Conservation (phyloP, 2,797 vertebrate genomes). For the Oryzias sinensis region DNA sequence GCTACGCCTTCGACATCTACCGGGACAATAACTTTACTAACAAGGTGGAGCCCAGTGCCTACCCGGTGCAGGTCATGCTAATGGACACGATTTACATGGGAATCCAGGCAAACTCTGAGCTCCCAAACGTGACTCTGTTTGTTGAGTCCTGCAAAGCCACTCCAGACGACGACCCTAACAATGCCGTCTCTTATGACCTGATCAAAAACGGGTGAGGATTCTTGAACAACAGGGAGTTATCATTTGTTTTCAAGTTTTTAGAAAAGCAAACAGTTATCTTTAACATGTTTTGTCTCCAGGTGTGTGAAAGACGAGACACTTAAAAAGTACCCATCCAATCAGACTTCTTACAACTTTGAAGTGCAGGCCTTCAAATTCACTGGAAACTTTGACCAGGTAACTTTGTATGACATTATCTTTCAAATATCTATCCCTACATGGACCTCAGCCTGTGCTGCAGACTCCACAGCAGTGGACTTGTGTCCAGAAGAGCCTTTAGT, state of each 20-base stretch:
- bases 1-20: slow-evolving; percentile 69
- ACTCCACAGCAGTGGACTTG: no score
- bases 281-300: slow-evolving; percentile 37
- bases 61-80: slow-evolving; percentile 70
- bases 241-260: background rate
- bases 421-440: no score
- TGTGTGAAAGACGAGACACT: slow-evolving; percentile 67
- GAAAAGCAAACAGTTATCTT: background rate
- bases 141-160: slow-evolving; percentile 78
- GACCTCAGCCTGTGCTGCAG: no score
- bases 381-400: slow-evolving; percentile 70
- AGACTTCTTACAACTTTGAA: slow-evolving; percentile 59
- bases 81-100: slow-evolving; percentile 67
- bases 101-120: slow-evolving; percentile 63
- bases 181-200: slow-evolving; percentile 63
- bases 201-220: slow-evolving; percentile 69
- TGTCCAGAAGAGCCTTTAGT: no score
- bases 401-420: background rate
- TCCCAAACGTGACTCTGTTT: slow-evolving; percentile 66
- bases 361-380: slow-evolving; percentile 76
- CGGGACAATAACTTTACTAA: slow-evolving; percentile 44
- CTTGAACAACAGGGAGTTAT: background rate
- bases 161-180: slow-evolving; percentile 64
- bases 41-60: slow-evolving; percentile 42
- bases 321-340: slow-evolving; percentile 10